A percentile compares a stretch with the other conserved stretches of the same genome.
Evolutionary conservation across 2,888 invertebrate genomes (phyloP).

Genomic region (Orthosia gothica): DNA sequence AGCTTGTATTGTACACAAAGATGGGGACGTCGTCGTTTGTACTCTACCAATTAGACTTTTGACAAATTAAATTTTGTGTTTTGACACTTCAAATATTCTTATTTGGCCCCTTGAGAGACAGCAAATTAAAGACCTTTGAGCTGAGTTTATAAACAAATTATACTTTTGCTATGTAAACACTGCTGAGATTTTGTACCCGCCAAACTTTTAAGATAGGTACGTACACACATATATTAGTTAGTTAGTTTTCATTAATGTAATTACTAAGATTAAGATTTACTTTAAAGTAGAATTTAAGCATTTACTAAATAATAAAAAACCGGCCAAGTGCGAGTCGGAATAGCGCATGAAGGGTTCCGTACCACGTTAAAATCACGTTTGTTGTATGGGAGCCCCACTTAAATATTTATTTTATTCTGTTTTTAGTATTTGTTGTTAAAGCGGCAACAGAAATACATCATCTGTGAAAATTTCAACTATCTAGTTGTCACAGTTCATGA

Average conservation of each 20-base stretch:
- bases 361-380: no score
- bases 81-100: constrained; percentile 57
- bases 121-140: constrained; percentile 43
- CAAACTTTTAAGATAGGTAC: constrained; percentile 19
- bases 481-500: no score
- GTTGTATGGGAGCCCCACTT: no score
- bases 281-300: not conserved
- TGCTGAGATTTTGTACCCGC: constrained; percentile 23
- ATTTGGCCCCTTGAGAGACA: constrained; percentile 38
- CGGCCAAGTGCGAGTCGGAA: no score
- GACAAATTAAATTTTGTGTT: constrained; percentile 56
- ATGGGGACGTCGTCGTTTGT: constrained; percentile 21
- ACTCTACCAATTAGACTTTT: constrained; percentile 50
- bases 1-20: constrained; percentile 42
- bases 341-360: no score
- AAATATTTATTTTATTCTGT: no score
- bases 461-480: no score
- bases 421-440: no score
- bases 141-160: constrained; percentile 40
- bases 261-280: not conserved
- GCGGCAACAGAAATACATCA: no score
- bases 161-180: constrained; percentile 31
- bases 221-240: not conserved
- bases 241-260: not conserved
- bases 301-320: not conserved